A percentile compares a stretch with the other conserved stretches of the same genome.
These are phyloP conservation scores for Simalia tracyae DNA, from an alignment of 2,797 vertebrate genomes.

Conservation along the genomic window DNA sequence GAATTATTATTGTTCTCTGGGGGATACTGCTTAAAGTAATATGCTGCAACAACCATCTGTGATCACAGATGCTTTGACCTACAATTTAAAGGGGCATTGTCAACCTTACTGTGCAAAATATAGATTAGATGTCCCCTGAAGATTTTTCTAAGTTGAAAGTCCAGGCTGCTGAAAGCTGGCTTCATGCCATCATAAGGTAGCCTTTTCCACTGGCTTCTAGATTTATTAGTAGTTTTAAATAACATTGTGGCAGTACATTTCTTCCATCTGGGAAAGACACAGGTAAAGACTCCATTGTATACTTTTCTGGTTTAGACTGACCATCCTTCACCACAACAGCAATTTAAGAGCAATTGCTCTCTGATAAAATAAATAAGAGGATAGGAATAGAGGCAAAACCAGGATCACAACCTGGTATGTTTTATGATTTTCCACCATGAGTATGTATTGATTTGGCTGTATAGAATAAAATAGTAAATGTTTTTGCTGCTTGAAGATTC, in stretches of 20 bases:
- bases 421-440: neutral
- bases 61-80: slow-evolving; percentile 7
- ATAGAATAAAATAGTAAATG: neutral
- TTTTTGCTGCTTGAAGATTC: neutral
- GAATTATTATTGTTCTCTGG: slow-evolving; percentile 3
- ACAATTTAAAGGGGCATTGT: slow-evolving; percentile 13
- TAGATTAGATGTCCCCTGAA: slow-evolving; percentile 12
- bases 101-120: slow-evolving; percentile 17
- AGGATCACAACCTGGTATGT: neutral
- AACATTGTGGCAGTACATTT: neutral
- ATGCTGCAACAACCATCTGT: neutral
- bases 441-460: neutral
- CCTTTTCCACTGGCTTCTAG: neutral
- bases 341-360: neutral
- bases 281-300: neutral
- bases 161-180: neutral
- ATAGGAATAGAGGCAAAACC: neutral
- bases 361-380: neutral
- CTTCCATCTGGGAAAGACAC: neutral
- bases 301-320: neutral
- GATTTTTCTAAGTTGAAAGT: neutral
- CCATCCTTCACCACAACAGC: neutral
- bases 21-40: neutral
- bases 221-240: neutral
- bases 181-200: neutral